A percentile compares a stretch with the other conserved stretches of the same genome.
Evolutionary conservation across 2,797 vertebrate genomes (phyloP).

Genomic region (Tangara arthus): DNA sequence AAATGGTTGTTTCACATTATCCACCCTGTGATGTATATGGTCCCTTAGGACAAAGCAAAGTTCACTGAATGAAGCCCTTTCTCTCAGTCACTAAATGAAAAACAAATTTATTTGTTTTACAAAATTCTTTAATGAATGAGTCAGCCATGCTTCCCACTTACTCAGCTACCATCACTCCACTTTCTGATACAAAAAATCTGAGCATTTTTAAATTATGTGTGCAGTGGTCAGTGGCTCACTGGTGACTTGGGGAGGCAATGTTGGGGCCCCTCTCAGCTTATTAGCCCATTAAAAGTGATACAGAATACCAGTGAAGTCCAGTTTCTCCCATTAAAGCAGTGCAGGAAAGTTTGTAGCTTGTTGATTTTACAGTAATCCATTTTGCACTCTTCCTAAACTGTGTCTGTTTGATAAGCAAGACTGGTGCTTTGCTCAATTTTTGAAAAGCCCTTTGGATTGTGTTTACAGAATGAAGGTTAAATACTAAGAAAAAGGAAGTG

Average conservation of each 20-base stretch:
- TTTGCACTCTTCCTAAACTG: neutral
- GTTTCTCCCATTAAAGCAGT: neutral
- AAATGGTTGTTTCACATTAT: neutral
- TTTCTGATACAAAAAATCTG: neutral
- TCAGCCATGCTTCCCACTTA: neutral
- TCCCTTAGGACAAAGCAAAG: slow-evolving; percentile 2
- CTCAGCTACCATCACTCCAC: neutral
- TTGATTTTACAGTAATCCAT: neutral
- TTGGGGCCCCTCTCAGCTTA: neutral
- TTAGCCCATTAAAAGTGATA: neutral
- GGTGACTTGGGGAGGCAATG: neutral
- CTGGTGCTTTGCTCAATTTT: neutral
- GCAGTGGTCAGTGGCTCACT: neutral
- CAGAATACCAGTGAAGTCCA: neutral
- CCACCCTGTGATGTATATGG: neutral
- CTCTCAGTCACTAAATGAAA: neutral
- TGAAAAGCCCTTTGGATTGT: neutral
- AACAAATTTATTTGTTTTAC: slow-evolving; percentile 11
- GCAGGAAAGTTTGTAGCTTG: neutral
- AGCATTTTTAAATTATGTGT: neutral
- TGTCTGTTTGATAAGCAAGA: neutral
- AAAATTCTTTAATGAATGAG: neutral
- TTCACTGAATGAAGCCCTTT: neutral
- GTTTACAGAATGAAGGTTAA: neutral
- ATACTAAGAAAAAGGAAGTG: neutral